phyloP scores from a whole-genome alignment of 2,888 invertebrate species.

The Cheilosia urbana region DNA sequence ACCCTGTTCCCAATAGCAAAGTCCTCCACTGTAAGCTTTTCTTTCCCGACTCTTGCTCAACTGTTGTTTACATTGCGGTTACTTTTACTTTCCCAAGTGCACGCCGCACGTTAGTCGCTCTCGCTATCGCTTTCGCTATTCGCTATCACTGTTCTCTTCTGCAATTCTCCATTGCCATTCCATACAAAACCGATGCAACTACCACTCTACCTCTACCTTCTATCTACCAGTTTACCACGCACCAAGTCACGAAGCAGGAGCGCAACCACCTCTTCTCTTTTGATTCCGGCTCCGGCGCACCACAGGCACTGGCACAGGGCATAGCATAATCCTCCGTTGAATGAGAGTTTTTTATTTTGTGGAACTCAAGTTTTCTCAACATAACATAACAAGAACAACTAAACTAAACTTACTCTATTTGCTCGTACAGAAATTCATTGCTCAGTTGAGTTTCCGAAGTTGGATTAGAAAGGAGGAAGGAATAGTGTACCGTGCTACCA shows the following conservation, averaged over 20 bases:
- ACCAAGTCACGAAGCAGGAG: too few species aligned
- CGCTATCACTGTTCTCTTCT: constrained; percentile 45
- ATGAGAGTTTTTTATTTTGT: constrained; percentile 31
- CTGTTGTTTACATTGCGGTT: constrained; percentile 73
- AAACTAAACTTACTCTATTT: constrained; percentile 32
- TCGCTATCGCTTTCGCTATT: constrained; percentile 22
- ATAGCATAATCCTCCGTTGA: background rate
- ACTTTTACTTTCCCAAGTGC: constrained; percentile 40
- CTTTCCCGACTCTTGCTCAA: constrained; percentile 28
- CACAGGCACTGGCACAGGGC: too few species aligned
- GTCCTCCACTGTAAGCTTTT: constrained; percentile 32
- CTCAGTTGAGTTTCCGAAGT: constrained; percentile 77
- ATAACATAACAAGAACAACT: too few species aligned
- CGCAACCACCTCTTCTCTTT: background rate
- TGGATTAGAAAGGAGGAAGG: constrained; percentile 66
- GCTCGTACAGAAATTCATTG: constrained; percentile 44
- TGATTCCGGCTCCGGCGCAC: background rate
- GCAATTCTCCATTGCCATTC: constrained; percentile 10
- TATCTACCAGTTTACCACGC: too few species aligned
- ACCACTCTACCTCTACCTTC: too few species aligned
- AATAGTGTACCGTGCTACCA: constrained; percentile 41
- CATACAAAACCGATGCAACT: background rate
- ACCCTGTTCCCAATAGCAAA: background rate
- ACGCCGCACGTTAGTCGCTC: too few species aligned
- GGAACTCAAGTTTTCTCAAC: constrained; percentile 69